These are phyloP conservation scores for Hiodon alosoides DNA, from an alignment of 2,113 vertebrate species.

Conservation along the genomic window DNA sequence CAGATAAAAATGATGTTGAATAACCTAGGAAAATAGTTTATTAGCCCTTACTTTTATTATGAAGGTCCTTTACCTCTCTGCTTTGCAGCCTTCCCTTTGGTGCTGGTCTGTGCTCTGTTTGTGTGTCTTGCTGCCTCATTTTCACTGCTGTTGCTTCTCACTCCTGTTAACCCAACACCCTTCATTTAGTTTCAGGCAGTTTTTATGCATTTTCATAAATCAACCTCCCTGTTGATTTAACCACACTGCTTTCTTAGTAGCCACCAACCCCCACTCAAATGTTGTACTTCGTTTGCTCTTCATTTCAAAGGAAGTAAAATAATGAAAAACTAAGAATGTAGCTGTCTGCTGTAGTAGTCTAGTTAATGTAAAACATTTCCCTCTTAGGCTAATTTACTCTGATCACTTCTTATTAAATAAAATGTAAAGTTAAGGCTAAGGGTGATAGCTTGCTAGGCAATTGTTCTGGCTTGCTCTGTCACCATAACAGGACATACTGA, in stretches of 20 bases:
- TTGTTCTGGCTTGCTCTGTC: slow-evolving; percentile 32
- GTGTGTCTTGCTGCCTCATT: background rate
- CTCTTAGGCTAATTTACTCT: background rate
- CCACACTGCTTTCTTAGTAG: slow-evolving; percentile 21
- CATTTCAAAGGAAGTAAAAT: slow-evolving; percentile 9
- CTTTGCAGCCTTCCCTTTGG: background rate
- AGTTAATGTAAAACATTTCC: background rate
- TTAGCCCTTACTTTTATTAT: background rate
- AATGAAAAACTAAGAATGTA: background rate
- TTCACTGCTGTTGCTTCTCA: slow-evolving; percentile 9
- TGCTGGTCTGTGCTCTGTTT: background rate
- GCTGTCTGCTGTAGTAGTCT: background rate
- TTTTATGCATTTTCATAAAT: background rate
- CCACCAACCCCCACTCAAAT: background rate
- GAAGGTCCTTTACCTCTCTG: background rate
- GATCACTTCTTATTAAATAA: background rate
- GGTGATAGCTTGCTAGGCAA: slow-evolving; percentile 22
- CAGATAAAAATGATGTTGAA: background rate
- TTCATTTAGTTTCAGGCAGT: background rate
- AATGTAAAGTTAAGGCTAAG: background rate
- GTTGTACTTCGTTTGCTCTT: slow-evolving; percentile 11
- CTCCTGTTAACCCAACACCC: background rate
- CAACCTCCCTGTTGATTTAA: slow-evolving; percentile 16
- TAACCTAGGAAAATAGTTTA: background rate
- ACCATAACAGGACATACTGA: slow-evolving; percentile 37